These are phyloP conservation scores for Trinorchestia longiramus DNA, from an alignment of 1,140 invertebrate genomes.

Conservation along the genomic window DNA sequence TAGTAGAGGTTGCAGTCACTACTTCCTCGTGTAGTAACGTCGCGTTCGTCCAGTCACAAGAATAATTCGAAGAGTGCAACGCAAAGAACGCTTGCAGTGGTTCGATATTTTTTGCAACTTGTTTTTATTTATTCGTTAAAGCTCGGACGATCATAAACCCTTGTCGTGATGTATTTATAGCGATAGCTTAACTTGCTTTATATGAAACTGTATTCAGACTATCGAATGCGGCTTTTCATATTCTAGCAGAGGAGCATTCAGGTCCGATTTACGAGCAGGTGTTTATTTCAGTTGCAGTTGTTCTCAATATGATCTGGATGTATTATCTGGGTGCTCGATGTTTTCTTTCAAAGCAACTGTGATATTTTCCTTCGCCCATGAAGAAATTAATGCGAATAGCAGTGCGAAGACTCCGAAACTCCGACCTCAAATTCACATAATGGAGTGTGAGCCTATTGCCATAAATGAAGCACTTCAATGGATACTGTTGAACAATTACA, in stretches of 20 bases:
- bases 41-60: background rate
- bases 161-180: background rate
- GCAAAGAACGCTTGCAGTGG: background rate
- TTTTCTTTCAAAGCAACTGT: background rate
- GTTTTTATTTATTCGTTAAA: background rate
- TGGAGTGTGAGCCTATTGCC: too few relatives aligned
- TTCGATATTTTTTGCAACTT: background rate
- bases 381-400: background rate
- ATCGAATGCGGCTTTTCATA: background rate
- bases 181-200: background rate
- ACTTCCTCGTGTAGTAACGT: too few relatives aligned
- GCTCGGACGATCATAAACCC: background rate
- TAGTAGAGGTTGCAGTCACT: too few relatives aligned
- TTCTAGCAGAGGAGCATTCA: background rate
- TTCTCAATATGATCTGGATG: background rate
- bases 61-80: background rate
- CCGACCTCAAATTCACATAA: too few relatives aligned
- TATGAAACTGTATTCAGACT: background rate
- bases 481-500: too few relatives aligned
- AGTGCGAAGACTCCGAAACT: too few relatives aligned
- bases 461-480: too few relatives aligned
- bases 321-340: background rate
- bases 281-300: background rate
- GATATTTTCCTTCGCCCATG: background rate
- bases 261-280: background rate